Evolutionary conservation across 2,888 invertebrate genomes (phyloP).

Genomic region (Chrysopilus asiliformis): DNA sequence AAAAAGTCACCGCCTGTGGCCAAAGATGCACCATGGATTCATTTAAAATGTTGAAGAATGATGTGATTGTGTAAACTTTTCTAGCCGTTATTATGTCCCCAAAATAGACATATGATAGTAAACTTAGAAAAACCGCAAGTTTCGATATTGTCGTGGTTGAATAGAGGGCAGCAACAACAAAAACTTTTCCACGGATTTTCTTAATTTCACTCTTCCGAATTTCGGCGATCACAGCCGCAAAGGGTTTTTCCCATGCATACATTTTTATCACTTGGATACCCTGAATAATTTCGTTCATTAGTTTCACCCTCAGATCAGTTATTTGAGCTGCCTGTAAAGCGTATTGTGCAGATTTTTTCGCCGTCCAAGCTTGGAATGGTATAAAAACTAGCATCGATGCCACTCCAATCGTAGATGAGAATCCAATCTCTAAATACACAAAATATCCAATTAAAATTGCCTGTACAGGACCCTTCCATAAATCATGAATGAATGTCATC

Average conservation of each 20-base stretch:
- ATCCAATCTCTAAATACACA: constrained; percentile 45
- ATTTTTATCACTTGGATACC: constrained; percentile 69
- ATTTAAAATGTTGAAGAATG: constrained; percentile 61
- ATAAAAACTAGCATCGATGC: constrained; percentile 56
- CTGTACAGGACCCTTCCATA: constrained; percentile 78
- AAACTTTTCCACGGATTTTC: constrained; percentile 45
- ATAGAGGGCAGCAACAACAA: constrained; percentile 47
- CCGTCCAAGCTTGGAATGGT: constrained; percentile 59
- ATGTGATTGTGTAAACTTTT: constrained; percentile 57
- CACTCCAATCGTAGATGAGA: constrained; percentile 57
- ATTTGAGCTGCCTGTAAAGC: constrained; percentile 58
- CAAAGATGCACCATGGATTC: constrained; percentile 59
- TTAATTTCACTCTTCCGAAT: constrained; percentile 55
- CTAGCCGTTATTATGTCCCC: constrained; percentile 52
- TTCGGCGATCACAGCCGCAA: constrained; percentile 49
- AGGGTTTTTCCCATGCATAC: constrained; percentile 69
- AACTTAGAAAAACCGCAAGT: constrained; percentile 55
- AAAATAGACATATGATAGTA: constrained; percentile 47
- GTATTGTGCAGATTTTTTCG: constrained; percentile 51
- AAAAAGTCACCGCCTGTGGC: constrained; percentile 55
- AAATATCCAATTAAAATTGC: constrained; percentile 37
- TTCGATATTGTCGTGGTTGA: constrained; percentile 61
- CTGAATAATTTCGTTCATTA: constrained; percentile 72
- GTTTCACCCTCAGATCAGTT: constrained; percentile 71
- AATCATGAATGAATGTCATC: constrained; percentile 75